These are phyloP conservation scores for Drosophila seguyi DNA, from an alignment of 1,140 invertebrate species.

Conservation along the genomic window DNA sequence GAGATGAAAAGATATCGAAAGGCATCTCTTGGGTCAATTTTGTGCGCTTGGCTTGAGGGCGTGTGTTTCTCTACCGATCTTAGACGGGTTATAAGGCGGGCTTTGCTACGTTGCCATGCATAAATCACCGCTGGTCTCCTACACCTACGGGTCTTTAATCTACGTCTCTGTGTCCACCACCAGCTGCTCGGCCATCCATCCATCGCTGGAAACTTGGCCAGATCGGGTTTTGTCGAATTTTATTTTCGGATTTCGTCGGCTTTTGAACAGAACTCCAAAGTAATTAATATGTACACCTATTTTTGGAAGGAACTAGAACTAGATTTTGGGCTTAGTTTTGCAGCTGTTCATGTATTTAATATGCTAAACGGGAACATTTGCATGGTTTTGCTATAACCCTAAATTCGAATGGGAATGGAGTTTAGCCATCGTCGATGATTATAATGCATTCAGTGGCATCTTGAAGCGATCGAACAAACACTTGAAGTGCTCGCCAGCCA, in stretches of 20 bases:
- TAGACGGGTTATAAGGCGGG: slow-evolving; percentile 30
- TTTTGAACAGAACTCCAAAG: slow-evolving; percentile 34
- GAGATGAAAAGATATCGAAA: slow-evolving; percentile 34
- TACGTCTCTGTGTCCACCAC: slow-evolving; percentile 34
- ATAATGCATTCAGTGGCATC: slow-evolving; percentile 21
- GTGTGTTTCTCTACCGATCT: slow-evolving; percentile 12
- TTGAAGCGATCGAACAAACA: slow-evolving; percentile 41
- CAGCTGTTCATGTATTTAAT: slow-evolving; percentile 42
- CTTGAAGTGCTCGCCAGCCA: slow-evolving; percentile 39
- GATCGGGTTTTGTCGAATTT: slow-evolving; percentile 43
- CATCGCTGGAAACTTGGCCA: slow-evolving; percentile 29
- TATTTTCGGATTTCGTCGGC: slow-evolving; percentile 2
- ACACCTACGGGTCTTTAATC: slow-evolving; percentile 57
- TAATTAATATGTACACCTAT: slow-evolving; percentile 59
- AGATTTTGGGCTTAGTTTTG: slow-evolving; percentile 34
- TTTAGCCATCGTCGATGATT: not conserved
- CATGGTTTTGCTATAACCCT: slow-evolving; percentile 22
- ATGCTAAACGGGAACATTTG: slow-evolving; percentile 39
- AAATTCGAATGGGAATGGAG: not conserved
- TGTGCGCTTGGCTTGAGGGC: slow-evolving; percentile 54
- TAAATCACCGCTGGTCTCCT: slow-evolving; percentile 45
- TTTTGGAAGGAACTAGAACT: slow-evolving; percentile 42
- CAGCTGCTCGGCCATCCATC: slow-evolving; percentile 41
- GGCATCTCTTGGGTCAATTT: slow-evolving; percentile 65
- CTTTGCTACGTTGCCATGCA: slow-evolving; percentile 23